These are phyloP conservation scores for Antigone vipio DNA, from an alignment of 2,113 vertebrate genomes.

Conservation along the genomic window DNA sequence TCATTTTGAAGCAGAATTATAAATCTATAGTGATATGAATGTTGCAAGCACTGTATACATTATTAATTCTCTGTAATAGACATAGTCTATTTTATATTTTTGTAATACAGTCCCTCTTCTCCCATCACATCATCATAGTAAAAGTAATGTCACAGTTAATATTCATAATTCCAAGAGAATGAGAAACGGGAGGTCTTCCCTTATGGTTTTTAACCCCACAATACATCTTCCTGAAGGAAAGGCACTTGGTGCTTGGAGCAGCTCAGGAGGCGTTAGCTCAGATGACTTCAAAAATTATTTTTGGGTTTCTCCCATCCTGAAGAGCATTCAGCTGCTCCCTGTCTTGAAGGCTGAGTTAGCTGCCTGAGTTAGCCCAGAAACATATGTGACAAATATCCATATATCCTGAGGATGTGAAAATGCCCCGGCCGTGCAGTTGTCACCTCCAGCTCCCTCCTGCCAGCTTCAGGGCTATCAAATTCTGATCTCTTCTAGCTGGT, in stretches of 20 bases:
- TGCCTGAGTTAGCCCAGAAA: not conserved
- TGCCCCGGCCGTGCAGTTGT: not conserved
- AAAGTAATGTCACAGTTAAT: not conserved
- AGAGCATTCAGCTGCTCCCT: not conserved
- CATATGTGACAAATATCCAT: rapidly evolving
- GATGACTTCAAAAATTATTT: not conserved
- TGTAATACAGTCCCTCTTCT: not conserved
- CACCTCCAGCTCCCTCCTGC: not conserved
- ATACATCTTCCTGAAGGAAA: not conserved
- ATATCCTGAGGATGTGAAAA: not conserved
- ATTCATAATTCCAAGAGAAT: not conserved
- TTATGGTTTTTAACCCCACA: not conserved
- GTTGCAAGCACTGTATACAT: not conserved
- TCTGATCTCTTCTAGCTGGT: not conserved
- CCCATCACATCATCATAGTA: not conserved
- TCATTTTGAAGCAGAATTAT: not conserved
- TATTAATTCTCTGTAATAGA: not conserved
- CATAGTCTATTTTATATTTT: not conserved
- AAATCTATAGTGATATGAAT: not conserved
- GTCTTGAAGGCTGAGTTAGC: not conserved
- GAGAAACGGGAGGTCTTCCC: not conserved
- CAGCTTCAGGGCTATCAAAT: not conserved
- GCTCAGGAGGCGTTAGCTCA: not conserved
- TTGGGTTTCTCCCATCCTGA: not conserved
- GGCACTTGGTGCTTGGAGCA: not conserved